Evolutionary conservation across 2,113 vertebrate species (phyloP).

Genomic region (Oreochromis tanganicae): DNA sequence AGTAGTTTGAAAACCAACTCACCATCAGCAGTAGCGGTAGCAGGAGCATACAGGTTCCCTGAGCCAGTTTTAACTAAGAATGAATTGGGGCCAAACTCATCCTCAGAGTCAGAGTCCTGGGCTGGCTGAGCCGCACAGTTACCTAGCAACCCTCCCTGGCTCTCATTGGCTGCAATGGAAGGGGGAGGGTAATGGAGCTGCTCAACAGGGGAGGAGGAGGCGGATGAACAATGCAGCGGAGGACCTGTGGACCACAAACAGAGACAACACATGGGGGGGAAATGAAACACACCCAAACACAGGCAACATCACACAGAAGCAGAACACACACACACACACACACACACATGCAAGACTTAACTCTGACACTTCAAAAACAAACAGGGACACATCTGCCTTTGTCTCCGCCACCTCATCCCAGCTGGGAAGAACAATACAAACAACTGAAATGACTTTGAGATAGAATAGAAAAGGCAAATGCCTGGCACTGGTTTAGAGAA

Average conservation of each 20-base stretch:
- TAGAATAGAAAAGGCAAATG: slow-evolving; percentile 17
- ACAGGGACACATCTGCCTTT: slow-evolving; percentile 57
- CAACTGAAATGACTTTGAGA: slow-evolving; percentile 49
- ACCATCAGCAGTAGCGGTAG: slow-evolving; percentile 79
- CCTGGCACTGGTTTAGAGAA: slow-evolving; percentile 8
- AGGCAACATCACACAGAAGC: slow-evolving; percentile 57
- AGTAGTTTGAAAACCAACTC: slow-evolving; percentile 80
- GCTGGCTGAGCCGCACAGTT: slow-evolving; percentile 89
- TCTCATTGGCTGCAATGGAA: slow-evolving; percentile 87
- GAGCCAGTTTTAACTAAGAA: slow-evolving; percentile 98
- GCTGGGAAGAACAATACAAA: slow-evolving; percentile 53
- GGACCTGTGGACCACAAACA: slow-evolving; percentile 91
- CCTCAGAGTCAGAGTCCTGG: slow-evolving; percentile 95
- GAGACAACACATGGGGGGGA: slow-evolving; percentile 76
- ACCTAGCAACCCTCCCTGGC: slow-evolving; percentile 95
- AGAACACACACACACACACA: slow-evolving; percentile 9
- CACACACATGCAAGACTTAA: slow-evolving; percentile 28
- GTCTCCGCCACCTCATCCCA: slow-evolving; percentile 44
- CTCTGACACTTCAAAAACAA: slow-evolving; percentile 59
- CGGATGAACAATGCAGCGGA: slow-evolving; percentile 89
- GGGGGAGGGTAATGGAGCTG: slow-evolving; percentile 88
- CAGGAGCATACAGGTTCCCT: slow-evolving; percentile 83
- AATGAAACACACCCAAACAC: slow-evolving; percentile 72
- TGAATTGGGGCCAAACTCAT: slow-evolving; percentile 94
- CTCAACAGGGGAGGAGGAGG: slow-evolving; percentile 91